Conservation (phyloP, 2,888 invertebrate species). For the Lepidocyrtoides sp. region DNA sequence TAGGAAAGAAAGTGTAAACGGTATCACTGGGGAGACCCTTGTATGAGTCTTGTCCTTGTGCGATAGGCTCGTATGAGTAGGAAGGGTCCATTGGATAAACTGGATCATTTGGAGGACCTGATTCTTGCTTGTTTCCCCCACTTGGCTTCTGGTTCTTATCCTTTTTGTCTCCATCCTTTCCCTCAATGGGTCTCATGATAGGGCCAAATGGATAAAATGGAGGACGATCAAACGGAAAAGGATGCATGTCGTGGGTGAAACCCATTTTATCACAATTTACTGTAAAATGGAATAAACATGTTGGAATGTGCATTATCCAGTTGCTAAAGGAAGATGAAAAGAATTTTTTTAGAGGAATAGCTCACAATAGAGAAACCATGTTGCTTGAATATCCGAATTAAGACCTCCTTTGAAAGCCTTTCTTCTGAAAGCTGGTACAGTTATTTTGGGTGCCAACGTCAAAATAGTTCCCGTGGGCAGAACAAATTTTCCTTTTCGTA, state of each 20-base stretch:
- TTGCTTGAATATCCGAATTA: slow-evolving; percentile 80
- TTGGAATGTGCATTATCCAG: too few species aligned
- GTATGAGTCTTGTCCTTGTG: not conserved
- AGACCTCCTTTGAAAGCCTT: slow-evolving; percentile 77
- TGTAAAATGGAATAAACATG: too few species aligned
- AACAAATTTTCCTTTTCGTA: slow-evolving; percentile 78
- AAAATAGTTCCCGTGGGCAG: slow-evolving; percentile 82
- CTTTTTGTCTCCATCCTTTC: slow-evolving; percentile 37
- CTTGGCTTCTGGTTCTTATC: slow-evolving; percentile 30
- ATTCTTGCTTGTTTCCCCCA: too few species aligned
- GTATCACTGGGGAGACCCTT: not conserved
- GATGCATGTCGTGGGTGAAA: slow-evolving; percentile 81
- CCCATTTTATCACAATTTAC: slow-evolving; percentile 81
- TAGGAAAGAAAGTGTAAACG: slow-evolving; percentile 54
- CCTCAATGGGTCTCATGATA: slow-evolving; percentile 68
- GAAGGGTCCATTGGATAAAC: not conserved
- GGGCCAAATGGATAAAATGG: slow-evolving; percentile 83
- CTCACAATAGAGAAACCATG: slow-evolving; percentile 83
- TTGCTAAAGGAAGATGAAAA: not conserved
- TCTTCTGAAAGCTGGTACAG: slow-evolving; percentile 71
- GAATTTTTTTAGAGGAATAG: not conserved
- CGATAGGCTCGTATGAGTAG: not conserved
- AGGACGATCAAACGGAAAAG: slow-evolving; percentile 81
- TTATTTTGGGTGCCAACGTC: slow-evolving; percentile 76
- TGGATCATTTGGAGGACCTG: not conserved